Conservation (phyloP, 2,888 invertebrate species). For the Pristionchus maxplancki region DNA sequence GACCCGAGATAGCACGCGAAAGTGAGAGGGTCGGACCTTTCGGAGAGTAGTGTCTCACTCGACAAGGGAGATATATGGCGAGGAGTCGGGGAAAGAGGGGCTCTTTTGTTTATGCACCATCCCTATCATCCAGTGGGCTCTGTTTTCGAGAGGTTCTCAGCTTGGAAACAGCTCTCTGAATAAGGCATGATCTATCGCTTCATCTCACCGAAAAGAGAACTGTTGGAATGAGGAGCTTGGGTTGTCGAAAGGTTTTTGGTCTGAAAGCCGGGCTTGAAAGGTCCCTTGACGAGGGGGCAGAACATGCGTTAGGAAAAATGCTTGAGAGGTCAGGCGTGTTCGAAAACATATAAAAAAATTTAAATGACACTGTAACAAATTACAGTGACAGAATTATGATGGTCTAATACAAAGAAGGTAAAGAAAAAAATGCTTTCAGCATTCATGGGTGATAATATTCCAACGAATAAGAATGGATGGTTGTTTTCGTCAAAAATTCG, state of each 20-base stretch:
- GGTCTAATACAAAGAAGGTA: no score
- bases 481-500: no score
- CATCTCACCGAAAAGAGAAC: not conserved
- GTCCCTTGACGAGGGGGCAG: not conserved
- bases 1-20: no score
- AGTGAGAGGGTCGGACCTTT: no score
- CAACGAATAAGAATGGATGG: no score
- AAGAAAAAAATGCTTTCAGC: no score
- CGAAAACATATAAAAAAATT: no score
- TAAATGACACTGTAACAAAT: no score
- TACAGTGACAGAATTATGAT: no score
- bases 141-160: not conserved
- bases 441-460: no score
- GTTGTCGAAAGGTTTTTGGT: not conserved
- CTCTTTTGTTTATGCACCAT: conserved; percentile 23
- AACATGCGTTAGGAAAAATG: not conserved
- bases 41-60: not conserved
- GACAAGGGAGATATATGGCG: conserved; percentile 28
- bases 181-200: not conserved
- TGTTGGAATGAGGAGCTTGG: not conserved
- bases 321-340: not conserved
- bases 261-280: not conserved
- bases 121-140: not conserved
- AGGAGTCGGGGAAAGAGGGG: not conserved
- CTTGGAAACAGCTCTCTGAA: not conserved